phyloP scores from a whole-genome alignment of 2,888 invertebrate species.

The Lymantria dispar region DNA sequence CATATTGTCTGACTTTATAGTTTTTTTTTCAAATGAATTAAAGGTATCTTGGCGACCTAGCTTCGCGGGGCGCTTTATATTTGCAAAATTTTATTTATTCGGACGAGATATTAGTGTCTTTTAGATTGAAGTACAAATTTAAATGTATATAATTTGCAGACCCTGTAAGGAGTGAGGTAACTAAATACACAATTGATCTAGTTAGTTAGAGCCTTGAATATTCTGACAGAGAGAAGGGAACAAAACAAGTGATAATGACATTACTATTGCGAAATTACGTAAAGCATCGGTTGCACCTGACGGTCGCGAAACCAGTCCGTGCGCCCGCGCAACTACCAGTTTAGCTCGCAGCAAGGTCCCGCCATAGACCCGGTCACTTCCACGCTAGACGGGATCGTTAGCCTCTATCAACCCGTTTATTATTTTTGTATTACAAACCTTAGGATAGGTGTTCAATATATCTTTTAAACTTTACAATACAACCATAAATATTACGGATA shows the following conservation, averaged over 20 bases:
- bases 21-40: too few species aligned
- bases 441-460: background rate
- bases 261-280: constrained; percentile 57
- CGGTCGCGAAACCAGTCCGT: constrained; percentile 56
- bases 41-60: too few species aligned
- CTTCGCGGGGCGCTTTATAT: too few species aligned
- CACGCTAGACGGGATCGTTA: constrained; percentile 41
- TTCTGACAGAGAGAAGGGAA: constrained; percentile 17
- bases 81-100: too few species aligned
- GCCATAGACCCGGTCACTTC: constrained; percentile 49
- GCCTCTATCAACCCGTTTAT: constrained; percentile 48
- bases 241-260: constrained; percentile 37
- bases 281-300: constrained; percentile 53
- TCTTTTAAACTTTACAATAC: too few species aligned
- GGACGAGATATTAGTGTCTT: too few species aligned
- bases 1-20: too few species aligned
- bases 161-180: too few species aligned
- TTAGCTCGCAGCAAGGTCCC: constrained; percentile 66
- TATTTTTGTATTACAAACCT: constrained; percentile 35
- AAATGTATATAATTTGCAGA: too few species aligned
- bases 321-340: constrained; percentile 30
- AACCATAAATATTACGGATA: too few species aligned
- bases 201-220: background rate
- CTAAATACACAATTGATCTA: too few species aligned
- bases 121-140: too few species aligned